These are phyloP conservation scores for Aleiodes alternator DNA, from an alignment of 2,888 invertebrate species.

Conservation along the genomic window DNA sequence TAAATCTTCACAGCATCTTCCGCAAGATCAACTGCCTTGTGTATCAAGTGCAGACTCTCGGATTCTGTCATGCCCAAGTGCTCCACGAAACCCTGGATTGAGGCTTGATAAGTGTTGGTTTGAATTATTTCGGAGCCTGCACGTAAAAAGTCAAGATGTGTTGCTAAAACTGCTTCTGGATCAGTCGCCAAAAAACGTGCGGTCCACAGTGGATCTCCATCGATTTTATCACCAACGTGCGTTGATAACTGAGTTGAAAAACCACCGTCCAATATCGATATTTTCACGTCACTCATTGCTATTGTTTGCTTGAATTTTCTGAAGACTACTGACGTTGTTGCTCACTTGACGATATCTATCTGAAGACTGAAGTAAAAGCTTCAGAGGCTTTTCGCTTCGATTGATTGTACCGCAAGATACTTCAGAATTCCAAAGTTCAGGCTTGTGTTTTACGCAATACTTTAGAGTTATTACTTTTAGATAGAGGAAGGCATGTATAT, in stretches of 20 bases:
- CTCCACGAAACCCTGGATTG: constrained; percentile 79
- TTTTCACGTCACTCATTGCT: constrained; percentile 42
- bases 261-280: constrained; percentile 80
- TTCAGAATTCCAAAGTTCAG: constrained; percentile 24
- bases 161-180: constrained; percentile 85
- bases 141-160: constrained; percentile 87
- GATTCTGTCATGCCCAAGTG: constrained; percentile 82
- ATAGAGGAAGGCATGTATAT: too few species aligned
- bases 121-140: constrained; percentile 91
- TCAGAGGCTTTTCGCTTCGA: neutral
- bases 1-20: constrained; percentile 79
- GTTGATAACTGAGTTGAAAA: constrained; percentile 88
- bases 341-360: neutral
- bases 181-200: constrained; percentile 87
- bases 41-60: constrained; percentile 83
- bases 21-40: constrained; percentile 84
- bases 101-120: constrained; percentile 93
- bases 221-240: constrained; percentile 84
- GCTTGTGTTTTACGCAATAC: too few species aligned
- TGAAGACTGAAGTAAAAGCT: constrained; percentile 1
- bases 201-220: constrained; percentile 92
- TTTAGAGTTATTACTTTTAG: too few species aligned
- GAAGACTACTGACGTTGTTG: too few species aligned
- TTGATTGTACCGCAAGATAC: neutral
- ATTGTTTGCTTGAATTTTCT: neutral